phyloP scores from a whole-genome alignment of 1,140 invertebrate genomes.

The Muscidifurax raptorellus region DNA sequence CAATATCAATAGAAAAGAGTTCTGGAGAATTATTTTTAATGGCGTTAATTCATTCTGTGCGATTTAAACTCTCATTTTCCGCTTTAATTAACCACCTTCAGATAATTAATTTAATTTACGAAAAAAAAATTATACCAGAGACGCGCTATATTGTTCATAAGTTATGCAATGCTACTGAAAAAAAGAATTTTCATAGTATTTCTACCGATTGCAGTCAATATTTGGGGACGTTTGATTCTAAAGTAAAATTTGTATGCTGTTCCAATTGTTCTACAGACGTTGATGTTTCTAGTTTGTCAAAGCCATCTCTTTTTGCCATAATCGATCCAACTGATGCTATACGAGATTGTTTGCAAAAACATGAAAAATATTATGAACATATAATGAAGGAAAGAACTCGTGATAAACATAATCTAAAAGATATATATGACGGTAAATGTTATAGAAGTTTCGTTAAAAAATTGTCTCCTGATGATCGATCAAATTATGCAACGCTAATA shows the following conservation, averaged over 20 bases:
- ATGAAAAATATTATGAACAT: constrained; percentile 28
- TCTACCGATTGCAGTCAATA: not conserved
- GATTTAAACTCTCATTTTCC: not conserved
- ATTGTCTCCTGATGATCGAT: not conserved
- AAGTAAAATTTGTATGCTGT: not conserved
- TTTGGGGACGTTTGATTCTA: not conserved
- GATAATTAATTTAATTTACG: constrained; percentile 6
- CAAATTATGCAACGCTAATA: constrained; percentile 10
- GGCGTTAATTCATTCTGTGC: not conserved
- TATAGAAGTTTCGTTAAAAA: constrained; percentile 26
- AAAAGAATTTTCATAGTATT: not conserved
- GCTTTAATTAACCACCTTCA: not conserved
- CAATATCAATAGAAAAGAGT: no score
- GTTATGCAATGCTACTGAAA: not conserved
- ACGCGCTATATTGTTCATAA: constrained; percentile 7
- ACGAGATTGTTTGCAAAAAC: not conserved
- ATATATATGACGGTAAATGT: constrained; percentile 33
- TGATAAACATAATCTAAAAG: not conserved
- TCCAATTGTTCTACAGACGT: not conserved
- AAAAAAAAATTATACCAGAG: not conserved
- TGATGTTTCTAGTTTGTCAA: not conserved
- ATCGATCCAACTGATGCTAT: constrained; percentile 29
- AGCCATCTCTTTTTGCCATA: not conserved
- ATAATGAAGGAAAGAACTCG: not conserved
- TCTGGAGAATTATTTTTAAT: constrained; percentile 53